phyloP scores from a whole-genome alignment of 1,140 invertebrate species.

The Drosophila bocqueti region DNA sequence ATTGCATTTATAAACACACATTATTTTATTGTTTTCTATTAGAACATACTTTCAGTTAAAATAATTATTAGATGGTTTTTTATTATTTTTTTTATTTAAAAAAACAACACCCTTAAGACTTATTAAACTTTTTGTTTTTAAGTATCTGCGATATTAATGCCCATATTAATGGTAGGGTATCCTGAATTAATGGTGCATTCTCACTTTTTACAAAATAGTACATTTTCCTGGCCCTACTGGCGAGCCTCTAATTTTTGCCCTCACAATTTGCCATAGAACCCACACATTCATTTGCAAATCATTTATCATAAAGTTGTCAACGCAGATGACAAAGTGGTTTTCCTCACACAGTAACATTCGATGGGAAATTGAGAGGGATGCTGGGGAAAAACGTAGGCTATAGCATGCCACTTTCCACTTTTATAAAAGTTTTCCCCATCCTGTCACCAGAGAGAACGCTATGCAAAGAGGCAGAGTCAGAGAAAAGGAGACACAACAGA shows the following conservation, averaged over 20 bases:
- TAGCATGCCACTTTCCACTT: conserved; percentile 33
- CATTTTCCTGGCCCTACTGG: neutral
- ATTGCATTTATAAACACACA: no score
- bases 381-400: conserved; percentile 19
- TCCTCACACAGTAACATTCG: conserved; percentile 12
- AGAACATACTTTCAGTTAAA: no score
- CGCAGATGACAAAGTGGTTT: conserved; percentile 50
- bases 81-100: no score
- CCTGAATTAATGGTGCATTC: neutral
- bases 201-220: neutral
- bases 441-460: conserved; percentile 13
- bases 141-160: no score
- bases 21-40: no score
- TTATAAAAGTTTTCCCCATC: conserved; percentile 31
- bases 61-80: no score
- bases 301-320: conserved; percentile 50
- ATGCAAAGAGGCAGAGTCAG: neutral
- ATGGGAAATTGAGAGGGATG: neutral
- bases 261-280: conserved; percentile 48
- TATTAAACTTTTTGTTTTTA: neutral
- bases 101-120: no score
- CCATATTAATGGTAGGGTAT: neutral
- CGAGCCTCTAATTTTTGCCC: conserved; percentile 18
- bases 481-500: neutral
- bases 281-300: conserved; percentile 59